These are phyloP conservation scores for Strigops habroptila DNA, from an alignment of 2,113 vertebrate genomes.

Conservation along the genomic window DNA sequence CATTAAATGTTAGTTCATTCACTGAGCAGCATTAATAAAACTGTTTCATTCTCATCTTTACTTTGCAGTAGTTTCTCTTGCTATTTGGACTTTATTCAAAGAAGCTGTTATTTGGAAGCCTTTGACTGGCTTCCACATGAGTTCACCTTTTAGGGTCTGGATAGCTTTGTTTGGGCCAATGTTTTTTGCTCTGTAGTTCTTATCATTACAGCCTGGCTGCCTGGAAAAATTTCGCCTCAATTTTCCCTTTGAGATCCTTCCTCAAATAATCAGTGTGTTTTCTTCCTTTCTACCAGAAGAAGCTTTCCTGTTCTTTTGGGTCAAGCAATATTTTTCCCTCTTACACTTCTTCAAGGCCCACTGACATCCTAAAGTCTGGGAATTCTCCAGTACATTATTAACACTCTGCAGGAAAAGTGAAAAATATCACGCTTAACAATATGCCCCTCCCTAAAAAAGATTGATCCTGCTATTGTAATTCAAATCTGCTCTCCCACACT, in stretches of 20 bases:
- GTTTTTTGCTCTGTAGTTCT: neutral
- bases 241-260: constrained; percentile 23
- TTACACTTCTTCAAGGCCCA: neutral
- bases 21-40: neutral
- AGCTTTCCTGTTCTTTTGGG: neutral
- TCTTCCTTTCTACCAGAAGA: neutral
- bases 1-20: neutral
- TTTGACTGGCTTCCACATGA: neutral
- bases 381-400: neutral
- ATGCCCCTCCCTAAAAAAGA: neutral
- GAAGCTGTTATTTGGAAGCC: neutral
- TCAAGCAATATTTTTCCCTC: neutral
- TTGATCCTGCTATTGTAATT: neutral
- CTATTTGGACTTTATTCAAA: neutral
- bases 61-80: neutral
- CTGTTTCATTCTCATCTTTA: neutral
- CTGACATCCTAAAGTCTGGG: neutral
- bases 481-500: neutral
- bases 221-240: neutral
- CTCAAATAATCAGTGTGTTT: neutral
- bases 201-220: neutral
- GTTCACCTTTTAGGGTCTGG: neutral
- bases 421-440: neutral
- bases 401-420: neutral
- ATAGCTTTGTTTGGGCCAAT: neutral